Conservation (phyloP, 2,888 invertebrate genomes). For the Brachylomia viminalis region DNA sequence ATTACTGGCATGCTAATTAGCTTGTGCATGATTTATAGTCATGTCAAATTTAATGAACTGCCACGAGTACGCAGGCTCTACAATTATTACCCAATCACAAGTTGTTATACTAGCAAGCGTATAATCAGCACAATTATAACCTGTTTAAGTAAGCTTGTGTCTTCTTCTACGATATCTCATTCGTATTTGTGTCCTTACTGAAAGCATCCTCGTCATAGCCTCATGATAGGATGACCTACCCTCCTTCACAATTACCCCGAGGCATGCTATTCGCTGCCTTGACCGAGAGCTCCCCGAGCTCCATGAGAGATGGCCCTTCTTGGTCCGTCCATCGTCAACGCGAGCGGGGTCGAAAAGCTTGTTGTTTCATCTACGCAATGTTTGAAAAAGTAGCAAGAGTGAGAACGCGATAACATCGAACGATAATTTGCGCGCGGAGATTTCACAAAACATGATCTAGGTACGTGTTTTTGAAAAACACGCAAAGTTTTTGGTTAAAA, state of each 20-base stretch:
- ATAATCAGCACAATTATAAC: neutral
- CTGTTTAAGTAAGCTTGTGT: neutral
- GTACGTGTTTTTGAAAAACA: too few species aligned
- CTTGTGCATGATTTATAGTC: conserved; percentile 26
- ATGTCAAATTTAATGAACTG: conserved; percentile 9
- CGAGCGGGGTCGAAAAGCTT: too few species aligned
- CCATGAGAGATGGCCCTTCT: too few species aligned
- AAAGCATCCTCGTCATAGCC: neutral
- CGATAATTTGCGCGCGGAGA: too few species aligned
- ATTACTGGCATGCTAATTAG: conserved; percentile 20
- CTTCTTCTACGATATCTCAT: neutral
- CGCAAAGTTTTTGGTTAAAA: too few species aligned
- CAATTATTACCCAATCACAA: neutral
- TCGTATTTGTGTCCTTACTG: neutral
- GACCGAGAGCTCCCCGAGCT: neutral
- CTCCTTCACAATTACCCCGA: too few species aligned
- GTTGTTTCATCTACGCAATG: too few species aligned
- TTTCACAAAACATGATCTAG: too few species aligned
- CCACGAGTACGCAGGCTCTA: neutral
- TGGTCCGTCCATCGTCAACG: too few species aligned
- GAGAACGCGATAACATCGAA: too few species aligned
- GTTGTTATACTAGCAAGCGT: neutral
- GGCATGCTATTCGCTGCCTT: neutral
- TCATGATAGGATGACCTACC: neutral
- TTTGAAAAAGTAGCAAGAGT: too few species aligned